Percentiles rank a stretch among this genome's conserved stretches.
These are phyloP conservation scores for Diadumene lineata DNA, from an alignment of 92 coral and sea anemone genomes.

Conservation along the genomic window DNA sequence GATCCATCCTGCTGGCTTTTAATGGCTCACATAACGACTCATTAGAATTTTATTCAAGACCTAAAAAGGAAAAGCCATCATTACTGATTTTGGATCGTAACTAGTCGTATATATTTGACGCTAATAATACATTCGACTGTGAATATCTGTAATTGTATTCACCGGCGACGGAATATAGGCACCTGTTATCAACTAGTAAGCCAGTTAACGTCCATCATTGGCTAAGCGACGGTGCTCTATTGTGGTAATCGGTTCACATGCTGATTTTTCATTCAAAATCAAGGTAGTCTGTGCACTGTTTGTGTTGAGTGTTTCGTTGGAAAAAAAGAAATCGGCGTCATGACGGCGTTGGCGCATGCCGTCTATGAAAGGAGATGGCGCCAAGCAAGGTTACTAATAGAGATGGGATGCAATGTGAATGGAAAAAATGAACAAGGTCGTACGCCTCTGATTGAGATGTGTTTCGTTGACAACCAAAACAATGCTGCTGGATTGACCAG, in stretches of 20 bases:
- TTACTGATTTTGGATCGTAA: too few species aligned
- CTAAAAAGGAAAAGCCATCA: too few species aligned
- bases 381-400: constrained; percentile 70
- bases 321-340: constrained; percentile 1
- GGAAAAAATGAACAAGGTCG: constrained; percentile 58
- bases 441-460: constrained; percentile 69
- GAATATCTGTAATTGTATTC: too few species aligned
- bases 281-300: neutral
- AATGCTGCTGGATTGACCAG: constrained; percentile 63
- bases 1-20: neutral
- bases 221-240: constrained; percentile 12
- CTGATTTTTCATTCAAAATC: neutral
- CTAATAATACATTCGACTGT: too few species aligned
- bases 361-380: constrained; percentile 66
- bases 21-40: neutral
- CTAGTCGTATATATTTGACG: too few species aligned
- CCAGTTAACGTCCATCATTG: constrained; percentile 16
- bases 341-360: constrained; percentile 75
- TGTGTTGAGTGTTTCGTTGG: too few species aligned
- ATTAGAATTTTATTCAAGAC: neutral
- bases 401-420: constrained; percentile 71
- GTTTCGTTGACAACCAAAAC: constrained; percentile 76
- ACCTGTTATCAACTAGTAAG: neutral
- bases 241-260: constrained; percentile 9
- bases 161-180: neutral